Conservation (phyloP, 2,113 vertebrate genomes). For the Microcebus tavaratra region DNA sequence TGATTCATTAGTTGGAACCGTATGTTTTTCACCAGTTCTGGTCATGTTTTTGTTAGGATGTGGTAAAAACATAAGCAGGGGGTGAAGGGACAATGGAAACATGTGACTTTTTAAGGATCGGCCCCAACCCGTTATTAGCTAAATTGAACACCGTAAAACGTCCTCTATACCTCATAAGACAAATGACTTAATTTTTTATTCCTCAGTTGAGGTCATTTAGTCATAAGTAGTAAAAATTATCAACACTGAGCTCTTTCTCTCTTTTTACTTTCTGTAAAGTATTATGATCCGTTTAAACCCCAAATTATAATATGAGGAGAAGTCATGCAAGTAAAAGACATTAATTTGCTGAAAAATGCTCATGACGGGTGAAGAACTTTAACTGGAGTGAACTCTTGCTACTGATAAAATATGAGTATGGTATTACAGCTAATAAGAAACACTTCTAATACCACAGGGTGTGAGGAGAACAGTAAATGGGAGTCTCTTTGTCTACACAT, state of each 20-base stretch:
- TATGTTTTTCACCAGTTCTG: slow-evolving; percentile 98
- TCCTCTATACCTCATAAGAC: slow-evolving; percentile 90
- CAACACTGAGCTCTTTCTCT: slow-evolving; percentile 72
- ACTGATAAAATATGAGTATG: slow-evolving; percentile 76
- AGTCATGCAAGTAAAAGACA: slow-evolving; percentile 78
- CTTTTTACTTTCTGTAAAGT: slow-evolving; percentile 71
- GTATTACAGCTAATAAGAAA: slow-evolving; percentile 59
- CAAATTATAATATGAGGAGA: slow-evolving; percentile 76
- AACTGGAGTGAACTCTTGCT: slow-evolving; percentile 70
- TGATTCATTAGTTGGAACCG: slow-evolving; percentile 99
- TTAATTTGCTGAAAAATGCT: slow-evolving; percentile 77
- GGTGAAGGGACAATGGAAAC: slow-evolving; percentile 91
- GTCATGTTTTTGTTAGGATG: slow-evolving; percentile 99
- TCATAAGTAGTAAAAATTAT: slow-evolving; percentile 79
- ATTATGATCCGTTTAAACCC: slow-evolving; percentile 70
- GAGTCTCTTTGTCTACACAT: slow-evolving; percentile 52
- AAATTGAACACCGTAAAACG: slow-evolving; percentile 88
- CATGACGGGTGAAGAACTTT: slow-evolving; percentile 72
- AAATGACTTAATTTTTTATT: slow-evolving; percentile 91
- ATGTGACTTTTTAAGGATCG: slow-evolving; percentile 95
- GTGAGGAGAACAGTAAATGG: slow-evolving; percentile 50
- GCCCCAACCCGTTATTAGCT: slow-evolving; percentile 92
- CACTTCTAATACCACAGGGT: slow-evolving; percentile 10
- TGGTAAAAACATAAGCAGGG: slow-evolving; percentile 99
- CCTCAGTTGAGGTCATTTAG: slow-evolving; percentile 80